These are phyloP conservation scores for Guaruba guarouba DNA, from an alignment of 2,113 vertebrate genomes.

Conservation along the genomic window DNA sequence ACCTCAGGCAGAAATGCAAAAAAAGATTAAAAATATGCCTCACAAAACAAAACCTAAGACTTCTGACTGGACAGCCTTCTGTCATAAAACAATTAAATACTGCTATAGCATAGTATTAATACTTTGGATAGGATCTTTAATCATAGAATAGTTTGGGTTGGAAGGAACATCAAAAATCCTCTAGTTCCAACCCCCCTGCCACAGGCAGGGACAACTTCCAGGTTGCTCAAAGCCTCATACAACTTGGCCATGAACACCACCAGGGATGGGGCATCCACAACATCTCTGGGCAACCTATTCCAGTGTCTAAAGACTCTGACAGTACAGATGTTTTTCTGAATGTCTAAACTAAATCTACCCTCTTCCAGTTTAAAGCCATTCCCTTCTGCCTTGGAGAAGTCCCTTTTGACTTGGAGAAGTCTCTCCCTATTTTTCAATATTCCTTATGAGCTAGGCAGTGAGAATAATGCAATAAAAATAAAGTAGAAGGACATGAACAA, in stretches of 20 bases:
- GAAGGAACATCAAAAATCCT: background rate
- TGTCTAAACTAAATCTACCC: background rate
- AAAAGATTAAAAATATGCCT: background rate
- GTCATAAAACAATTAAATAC: background rate
- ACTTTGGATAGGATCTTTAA: background rate
- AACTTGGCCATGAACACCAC: background rate
- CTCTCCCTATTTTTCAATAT: background rate
- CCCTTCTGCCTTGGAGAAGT: background rate
- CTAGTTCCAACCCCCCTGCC: accelerated
- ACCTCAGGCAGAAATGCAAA: background rate
- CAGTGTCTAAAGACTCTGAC: background rate
- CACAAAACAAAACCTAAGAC: background rate
- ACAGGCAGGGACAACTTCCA: background rate
- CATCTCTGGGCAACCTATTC: background rate
- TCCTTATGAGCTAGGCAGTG: background rate
- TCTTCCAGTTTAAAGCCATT: background rate
- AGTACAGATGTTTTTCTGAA: background rate
- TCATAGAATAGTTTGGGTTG: background rate
- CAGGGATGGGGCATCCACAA: accelerated
- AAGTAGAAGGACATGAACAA: background rate
- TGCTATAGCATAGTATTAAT: background rate
- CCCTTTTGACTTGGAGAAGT: background rate
- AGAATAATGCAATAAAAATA: background rate
- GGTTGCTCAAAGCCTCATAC: background rate
- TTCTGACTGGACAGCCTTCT: background rate